These are phyloP conservation scores for Acanthurus leucopareius DNA, from an alignment of 2,797 vertebrate genomes.

Conservation along the genomic window DNA sequence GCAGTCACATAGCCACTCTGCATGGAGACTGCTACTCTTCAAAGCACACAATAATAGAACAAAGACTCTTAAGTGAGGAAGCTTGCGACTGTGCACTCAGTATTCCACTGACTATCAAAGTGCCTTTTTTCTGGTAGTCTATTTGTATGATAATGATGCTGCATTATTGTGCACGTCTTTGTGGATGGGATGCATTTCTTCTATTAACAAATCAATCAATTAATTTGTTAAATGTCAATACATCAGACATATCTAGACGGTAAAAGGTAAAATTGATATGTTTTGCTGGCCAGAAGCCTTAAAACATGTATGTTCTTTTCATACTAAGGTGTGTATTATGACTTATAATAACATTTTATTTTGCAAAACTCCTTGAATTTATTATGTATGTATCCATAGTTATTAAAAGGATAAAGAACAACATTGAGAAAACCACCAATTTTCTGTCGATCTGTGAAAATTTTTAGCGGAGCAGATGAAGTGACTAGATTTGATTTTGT, in stretches of 20 bases:
- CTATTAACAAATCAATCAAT: no score
- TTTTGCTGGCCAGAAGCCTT: background rate
- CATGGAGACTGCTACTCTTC: conserved; percentile 69
- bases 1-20: conserved; percentile 72
- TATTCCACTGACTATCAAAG: conserved; percentile 54
- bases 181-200: background rate
- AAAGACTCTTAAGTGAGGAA: conserved; percentile 72
- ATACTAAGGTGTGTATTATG: background rate
- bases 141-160: conserved; percentile 48
- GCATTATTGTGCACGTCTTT: conserved; percentile 19
- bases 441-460: background rate
- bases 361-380: background rate
- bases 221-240: background rate
- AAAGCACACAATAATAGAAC: conserved; percentile 76
- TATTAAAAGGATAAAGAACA: background rate
- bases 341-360: background rate
- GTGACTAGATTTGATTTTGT: background rate
- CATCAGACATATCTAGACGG: background rate
- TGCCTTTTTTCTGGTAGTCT: conserved; percentile 33
- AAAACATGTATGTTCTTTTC: background rate
- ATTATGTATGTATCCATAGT: background rate
- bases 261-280: background rate
- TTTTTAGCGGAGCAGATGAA: background rate
- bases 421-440: background rate
- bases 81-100: conserved; percentile 55